These are phyloP conservation scores for Epirrita christyi DNA, from an alignment of 2,888 invertebrate species.

Conservation along the genomic window DNA sequence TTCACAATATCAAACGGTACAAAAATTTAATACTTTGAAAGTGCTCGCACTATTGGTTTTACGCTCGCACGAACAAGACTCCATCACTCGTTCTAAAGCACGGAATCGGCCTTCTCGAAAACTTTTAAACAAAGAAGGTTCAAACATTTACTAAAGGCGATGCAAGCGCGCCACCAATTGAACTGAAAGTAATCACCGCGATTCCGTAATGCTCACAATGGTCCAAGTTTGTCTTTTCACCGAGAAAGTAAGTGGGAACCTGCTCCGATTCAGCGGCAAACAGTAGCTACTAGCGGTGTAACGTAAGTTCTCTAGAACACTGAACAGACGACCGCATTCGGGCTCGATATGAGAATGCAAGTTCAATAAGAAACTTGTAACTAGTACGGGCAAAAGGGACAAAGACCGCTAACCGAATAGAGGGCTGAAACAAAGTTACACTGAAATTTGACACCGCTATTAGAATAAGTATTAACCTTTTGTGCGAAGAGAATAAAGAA, in stretches of 20 bases:
- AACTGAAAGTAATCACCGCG: conserved; percentile 51
- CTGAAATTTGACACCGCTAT: conserved; percentile 19
- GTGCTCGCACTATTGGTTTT: conserved; percentile 48
- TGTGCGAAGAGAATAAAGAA: conserved; percentile 13
- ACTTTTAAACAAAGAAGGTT: conserved; percentile 28
- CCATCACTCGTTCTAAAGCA: conserved; percentile 57
- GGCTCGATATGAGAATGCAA: conserved; percentile 51
- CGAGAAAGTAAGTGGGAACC: conserved; percentile 44
- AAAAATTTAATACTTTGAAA: neutral
- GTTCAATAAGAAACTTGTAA: conserved; percentile 47
- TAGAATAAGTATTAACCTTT: conserved; percentile 3
- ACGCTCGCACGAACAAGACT: conserved; percentile 53
- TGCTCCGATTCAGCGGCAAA: conserved; percentile 52
- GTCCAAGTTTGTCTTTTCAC: conserved; percentile 59
- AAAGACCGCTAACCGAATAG: conserved; percentile 32
- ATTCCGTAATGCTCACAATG: conserved; percentile 56
- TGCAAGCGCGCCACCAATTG: conserved; percentile 47
- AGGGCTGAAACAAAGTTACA: conserved; percentile 24
- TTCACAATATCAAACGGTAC: conserved; percentile 9
- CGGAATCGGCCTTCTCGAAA: conserved; percentile 55
- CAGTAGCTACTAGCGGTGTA: conserved; percentile 42
- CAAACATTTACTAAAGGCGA: conserved; percentile 12
- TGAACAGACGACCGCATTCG: conserved; percentile 47
- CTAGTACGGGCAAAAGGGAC: conserved; percentile 31
- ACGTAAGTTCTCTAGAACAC: conserved; percentile 45